phyloP scores from a whole-genome alignment of 2,113 vertebrate genomes.

The Semnornis frantzii region DNA sequence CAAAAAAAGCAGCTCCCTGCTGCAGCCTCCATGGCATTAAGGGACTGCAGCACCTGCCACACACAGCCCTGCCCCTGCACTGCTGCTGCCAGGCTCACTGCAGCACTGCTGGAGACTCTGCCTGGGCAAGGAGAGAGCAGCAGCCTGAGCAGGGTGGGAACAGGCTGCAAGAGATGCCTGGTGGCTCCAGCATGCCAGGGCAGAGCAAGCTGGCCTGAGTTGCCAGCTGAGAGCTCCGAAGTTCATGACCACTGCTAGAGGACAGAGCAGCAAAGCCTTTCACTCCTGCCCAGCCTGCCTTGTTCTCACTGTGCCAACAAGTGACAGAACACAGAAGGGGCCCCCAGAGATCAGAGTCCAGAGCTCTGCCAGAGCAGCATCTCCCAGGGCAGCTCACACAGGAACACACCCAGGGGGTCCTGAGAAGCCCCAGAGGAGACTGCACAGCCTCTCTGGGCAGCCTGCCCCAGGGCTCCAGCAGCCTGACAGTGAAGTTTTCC shows the following conservation, averaged over 20 bases:
- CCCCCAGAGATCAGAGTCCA: no score
- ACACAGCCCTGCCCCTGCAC: slow-evolving; percentile 3
- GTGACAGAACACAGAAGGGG: no score
- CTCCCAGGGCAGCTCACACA: no score
- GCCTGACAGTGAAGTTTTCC: no score
- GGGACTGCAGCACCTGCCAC: neutral
- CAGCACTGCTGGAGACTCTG: neutral
- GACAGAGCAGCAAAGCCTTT: neutral
- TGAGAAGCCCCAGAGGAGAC: no score
- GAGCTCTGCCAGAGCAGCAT: no score
- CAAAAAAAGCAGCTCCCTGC: neutral
- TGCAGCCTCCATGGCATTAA: neutral
- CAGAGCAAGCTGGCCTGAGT: neutral
- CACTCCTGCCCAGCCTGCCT: neutral
- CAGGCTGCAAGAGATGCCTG: neutral
- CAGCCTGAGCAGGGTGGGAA: neutral
- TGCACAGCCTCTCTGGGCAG: no score
- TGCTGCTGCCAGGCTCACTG: neutral
- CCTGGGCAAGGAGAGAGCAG: neutral
- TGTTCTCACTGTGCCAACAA: neutral
- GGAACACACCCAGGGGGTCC: no score
- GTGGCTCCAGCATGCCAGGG: neutral
- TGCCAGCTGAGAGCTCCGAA: neutral
- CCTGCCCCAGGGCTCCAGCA: no score
- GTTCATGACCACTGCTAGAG: neutral